These are phyloP conservation scores for Halcyon smyrnensis DNA, from an alignment of 2,797 vertebrate genomes.

Conservation along the genomic window DNA sequence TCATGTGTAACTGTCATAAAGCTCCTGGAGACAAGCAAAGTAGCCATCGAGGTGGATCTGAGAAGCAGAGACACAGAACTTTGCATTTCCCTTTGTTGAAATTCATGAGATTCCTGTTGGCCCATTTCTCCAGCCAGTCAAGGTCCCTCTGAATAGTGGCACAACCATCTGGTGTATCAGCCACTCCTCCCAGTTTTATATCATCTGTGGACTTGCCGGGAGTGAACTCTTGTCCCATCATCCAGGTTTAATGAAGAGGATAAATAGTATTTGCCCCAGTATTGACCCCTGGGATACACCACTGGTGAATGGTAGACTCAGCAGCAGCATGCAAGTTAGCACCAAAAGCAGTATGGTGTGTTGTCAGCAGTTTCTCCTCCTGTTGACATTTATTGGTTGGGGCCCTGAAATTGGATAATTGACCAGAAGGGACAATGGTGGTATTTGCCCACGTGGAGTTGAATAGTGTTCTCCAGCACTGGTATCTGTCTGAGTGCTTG, in stretches of 20 bases:
- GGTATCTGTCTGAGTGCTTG: neutral
- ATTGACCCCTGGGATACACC: neutral
- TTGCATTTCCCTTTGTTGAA: slow-evolving; percentile 35
- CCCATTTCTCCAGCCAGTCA: neutral
- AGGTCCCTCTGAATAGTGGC: slow-evolving; percentile 27
- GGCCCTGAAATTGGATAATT: neutral
- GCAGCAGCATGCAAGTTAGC: neutral
- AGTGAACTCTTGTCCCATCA: slow-evolving; percentile 14
- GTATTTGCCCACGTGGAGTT: neutral
- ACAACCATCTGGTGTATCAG: slow-evolving; percentile 31
- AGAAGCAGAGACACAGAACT: neutral
- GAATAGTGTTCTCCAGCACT: neutral
- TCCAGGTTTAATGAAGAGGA: slow-evolving; percentile 32
- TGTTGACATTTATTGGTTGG: neutral
- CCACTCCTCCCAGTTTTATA: slow-evolving; percentile 44
- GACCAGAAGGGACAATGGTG: neutral
- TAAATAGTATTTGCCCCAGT: neutral
- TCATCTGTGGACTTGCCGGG: neutral
- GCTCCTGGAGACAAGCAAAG: neutral
- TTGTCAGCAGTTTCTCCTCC: neutral
- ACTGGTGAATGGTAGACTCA: neutral
- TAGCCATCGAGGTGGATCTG: neutral
- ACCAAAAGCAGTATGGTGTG: neutral
- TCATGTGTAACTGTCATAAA: neutral
- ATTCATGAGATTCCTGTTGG: slow-evolving; percentile 18